Percentiles rank a stretch among this genome's conserved stretches.
phyloP scores from a whole-genome alignment of 1,140 invertebrate genomes.

The Bombyx mori region DNA sequence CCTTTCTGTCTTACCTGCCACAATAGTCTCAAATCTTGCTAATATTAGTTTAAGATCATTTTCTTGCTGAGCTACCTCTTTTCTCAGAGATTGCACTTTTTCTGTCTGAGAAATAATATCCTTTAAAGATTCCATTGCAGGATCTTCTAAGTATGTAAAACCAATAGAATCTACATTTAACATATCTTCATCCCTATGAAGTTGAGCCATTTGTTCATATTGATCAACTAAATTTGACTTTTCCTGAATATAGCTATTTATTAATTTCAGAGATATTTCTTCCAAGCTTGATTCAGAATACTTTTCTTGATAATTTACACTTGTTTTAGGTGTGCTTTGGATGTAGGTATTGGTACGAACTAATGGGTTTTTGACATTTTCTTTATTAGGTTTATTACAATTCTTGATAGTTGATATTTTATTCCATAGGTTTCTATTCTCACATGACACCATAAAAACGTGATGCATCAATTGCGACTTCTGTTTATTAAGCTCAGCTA shows the following conservation, averaged over 20 bases:
- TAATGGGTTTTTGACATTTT: slow-evolving; percentile 54
- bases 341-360: slow-evolving; percentile 76
- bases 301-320: slow-evolving; percentile 63
- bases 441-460: slow-evolving; percentile 82
- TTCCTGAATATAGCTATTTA: slow-evolving; percentile 77
- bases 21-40: slow-evolving; percentile 44
- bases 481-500: slow-evolving; percentile 79
- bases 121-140: slow-evolving; percentile 73
- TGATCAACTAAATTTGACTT: slow-evolving; percentile 78
- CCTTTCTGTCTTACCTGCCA: slow-evolving; percentile 29
- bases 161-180: slow-evolving; percentile 75
- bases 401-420: slow-evolving; percentile 75
- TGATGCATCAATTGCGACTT: slow-evolving; percentile 82
- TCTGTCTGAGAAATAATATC: slow-evolving; percentile 77
- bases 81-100: slow-evolving; percentile 75
- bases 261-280: slow-evolving; percentile 81
- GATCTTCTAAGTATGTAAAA: slow-evolving; percentile 78
- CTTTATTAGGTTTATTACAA: slow-evolving; percentile 56
- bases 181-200: slow-evolving; percentile 71
- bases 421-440: slow-evolving; percentile 84
- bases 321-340: slow-evolving; percentile 73
- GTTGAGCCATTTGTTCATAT: slow-evolving; percentile 75
- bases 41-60: slow-evolving; percentile 71
- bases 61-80: slow-evolving; percentile 76
- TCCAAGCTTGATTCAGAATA: slow-evolving; percentile 78